Base-by-base conservation (phyloP, 2,797 vertebrate genomes). In the Rhynchotus rufescens region DNA sequence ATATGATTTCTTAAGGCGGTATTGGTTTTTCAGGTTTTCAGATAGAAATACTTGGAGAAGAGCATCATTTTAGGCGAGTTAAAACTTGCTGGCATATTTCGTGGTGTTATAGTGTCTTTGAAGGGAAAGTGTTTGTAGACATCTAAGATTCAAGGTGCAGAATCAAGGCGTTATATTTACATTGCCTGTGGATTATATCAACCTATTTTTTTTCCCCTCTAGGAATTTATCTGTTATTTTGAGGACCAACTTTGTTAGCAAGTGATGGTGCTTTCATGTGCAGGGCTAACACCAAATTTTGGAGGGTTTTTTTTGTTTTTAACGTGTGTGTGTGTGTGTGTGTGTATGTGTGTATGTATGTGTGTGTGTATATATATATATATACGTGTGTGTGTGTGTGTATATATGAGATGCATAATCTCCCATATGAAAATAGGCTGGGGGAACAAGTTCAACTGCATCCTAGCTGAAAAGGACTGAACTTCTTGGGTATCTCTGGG, bases 1-100 rank as follows among this genome's bases (percentile, higher is more conserved):
- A 4, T 40, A 9, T 60, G 54, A 71, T 73, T 86, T 91, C 52
- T 66, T 34, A 65, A 80, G 36, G 54, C 72, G 5, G 71, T 75
- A 11, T 2, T 84, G 30, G 45, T 73, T 90, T 80, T 51, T 91
- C 10, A 22, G n/a, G 28, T 77, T 90, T 94, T 83, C 7, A 34
- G 32, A 20, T 42, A 52, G 71, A 89, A 91, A 80, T 78, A 60
- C 25, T 59, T 67, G 17, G 20, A 59, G 44, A 86, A 54, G 68
- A 93, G 72, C 62, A 30, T 77, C 72, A 40, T 80, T 82, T 88
- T 61, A 80, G 71, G 44, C 67, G 81, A 77, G 86, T 76, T 90
- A 67, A 66, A 86, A 83, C 84, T 88, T 88, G 75, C 22, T 64
- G 56, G 32, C 7, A 4, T 80, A 6, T 80, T 40, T 88, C 34